A percentile compares a stretch with the other conserved stretches of the same genome.
Conservation (phyloP, 2,113 vertebrate genomes). For the Turdus rufiventris region DNA sequence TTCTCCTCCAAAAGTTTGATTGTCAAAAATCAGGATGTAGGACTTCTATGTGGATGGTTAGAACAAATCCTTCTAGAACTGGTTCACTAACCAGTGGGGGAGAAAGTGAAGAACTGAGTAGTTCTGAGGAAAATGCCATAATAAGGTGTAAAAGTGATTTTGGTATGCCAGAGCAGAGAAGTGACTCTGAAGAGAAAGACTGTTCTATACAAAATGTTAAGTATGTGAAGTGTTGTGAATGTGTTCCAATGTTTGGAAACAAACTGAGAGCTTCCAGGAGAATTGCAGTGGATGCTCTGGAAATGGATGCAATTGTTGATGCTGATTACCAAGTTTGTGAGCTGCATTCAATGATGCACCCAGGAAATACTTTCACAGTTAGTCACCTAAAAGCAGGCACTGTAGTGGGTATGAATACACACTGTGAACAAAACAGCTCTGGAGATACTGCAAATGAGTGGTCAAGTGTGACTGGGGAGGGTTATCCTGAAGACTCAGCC, state of each 20-base stretch:
- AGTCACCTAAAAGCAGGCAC: not conserved
- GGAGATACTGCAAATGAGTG: not conserved
- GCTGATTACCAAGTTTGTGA: not conserved
- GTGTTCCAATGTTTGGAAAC: not conserved
- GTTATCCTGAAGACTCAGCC: not conserved
- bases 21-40: not conserved
- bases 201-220: not conserved
- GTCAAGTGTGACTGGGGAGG: fast-evolving
- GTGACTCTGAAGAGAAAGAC: constrained; percentile 34
- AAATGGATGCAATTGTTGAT: not conserved
- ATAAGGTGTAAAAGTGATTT: not conserved
- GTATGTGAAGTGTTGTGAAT: not conserved
- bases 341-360: not conserved
- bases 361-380: not conserved
- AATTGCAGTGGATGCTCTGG: not conserved
- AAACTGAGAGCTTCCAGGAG: not conserved
- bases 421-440: not conserved
- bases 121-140: not conserved
- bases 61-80: constrained; percentile 8
- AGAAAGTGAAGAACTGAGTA: not conserved
- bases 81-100: not conserved
- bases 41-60: not conserved
- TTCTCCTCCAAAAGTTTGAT: not conserved
- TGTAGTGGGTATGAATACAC: not conserved
- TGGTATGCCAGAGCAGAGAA: not conserved